Evolutionary conservation across 2,797 vertebrate species (phyloP).

Genomic region (Poecile montanus): DNA sequence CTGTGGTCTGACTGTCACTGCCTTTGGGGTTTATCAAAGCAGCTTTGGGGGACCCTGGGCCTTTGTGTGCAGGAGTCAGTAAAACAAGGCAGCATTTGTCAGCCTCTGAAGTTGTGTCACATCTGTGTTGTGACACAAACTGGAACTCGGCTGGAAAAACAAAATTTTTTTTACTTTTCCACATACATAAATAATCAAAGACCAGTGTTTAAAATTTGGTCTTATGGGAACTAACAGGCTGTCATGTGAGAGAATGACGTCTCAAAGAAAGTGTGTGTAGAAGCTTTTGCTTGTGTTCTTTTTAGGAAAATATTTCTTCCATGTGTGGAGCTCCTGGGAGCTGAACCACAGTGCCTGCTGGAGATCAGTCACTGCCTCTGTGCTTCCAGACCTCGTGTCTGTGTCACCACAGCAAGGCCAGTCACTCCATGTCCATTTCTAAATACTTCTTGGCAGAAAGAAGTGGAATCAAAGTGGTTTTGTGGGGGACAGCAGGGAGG

Average conservation of each 20-base stretch:
- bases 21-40: not conserved
- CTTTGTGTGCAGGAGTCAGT: not conserved
- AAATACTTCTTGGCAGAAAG: not conserved
- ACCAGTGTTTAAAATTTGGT: not conserved
- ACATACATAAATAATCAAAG: not conserved
- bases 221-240: not conserved
- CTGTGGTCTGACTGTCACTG: not conserved
- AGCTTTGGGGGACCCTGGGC: not conserved
- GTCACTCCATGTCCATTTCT: not conserved
- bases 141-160: not conserved
- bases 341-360: not conserved
- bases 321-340: not conserved
- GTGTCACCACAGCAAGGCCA: not conserved
- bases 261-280: not conserved
- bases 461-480: not conserved
- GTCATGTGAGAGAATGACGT: not conserved
- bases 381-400: not conserved
- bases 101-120: not conserved
- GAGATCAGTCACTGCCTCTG: not conserved
- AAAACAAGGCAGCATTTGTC: fast-evolving
- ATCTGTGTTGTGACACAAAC: not conserved
- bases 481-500: not conserved
- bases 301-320: not conserved
- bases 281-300: not conserved
- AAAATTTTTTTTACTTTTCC: not conserved